Evolutionary conservation across 1,140 invertebrate genomes (phyloP), one percentile per base, ranked within the genome.

Genomic region (Heterodera carotae): DNA sequence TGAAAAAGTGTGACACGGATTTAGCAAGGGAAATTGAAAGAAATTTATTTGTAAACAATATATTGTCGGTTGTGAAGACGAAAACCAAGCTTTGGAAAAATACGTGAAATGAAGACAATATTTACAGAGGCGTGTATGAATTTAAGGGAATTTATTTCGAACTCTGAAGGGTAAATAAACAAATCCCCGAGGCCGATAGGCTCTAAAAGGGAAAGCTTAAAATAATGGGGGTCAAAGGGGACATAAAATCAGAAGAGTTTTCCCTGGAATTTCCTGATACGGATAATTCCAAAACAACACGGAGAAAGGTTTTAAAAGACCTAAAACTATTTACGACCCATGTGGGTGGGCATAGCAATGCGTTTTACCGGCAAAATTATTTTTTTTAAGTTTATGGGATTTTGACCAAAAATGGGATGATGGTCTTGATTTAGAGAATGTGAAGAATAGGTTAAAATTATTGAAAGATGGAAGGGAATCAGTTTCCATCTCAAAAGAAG

Each of bases 61-160:
- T 67, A 22, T 67, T 33, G 36, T 67, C 18, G 64, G 64, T 18
- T 34, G 31, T 67, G 7, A 67, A 18, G 10, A 6, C 5, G 27
- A 39, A 33, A 25, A 70, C 18, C 0, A 70, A 29, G n/a, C 27
- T 4, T 15, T 25, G 22, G 12, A 15, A 8, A 70, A 18, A 70
- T 70, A 70, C 27, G 2, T 2, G 27, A 33, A 33, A 25, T 70
- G 69, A 70, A 70, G 34, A 70, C 2, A 56, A 48, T 70, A 39
- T 70, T 70, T 34, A 25, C 3, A 33, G 34, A 70, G n/a, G 69
- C 69, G 7, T 22, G 27, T 6, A 70, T 70, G 69, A 70, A 70
- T 56, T 29, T 70, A 7, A 39, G 69, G 0, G 69, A 70, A 34
- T 70, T 70, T 10, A 33, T 36, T 25, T 70, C 69, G 2, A 70